Evolutionary conservation across 2,113 vertebrate species (phyloP).

Genomic region (Melospiza georgiana): DNA sequence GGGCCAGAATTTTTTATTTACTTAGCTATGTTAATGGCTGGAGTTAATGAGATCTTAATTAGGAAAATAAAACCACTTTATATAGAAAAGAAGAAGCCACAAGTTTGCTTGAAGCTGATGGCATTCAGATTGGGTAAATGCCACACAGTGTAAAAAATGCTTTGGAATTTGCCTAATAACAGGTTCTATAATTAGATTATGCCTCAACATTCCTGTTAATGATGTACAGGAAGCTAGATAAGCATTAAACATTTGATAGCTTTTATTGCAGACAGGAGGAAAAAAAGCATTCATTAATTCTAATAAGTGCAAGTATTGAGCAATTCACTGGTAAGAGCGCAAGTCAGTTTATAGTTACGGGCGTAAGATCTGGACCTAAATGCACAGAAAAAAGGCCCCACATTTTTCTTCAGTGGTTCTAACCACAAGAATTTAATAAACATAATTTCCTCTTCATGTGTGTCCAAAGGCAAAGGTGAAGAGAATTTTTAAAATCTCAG

Average conservation of each 20-base stretch:
- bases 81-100: not conserved
- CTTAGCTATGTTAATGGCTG: not conserved
- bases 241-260: not conserved
- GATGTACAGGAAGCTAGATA: conserved; percentile 9
- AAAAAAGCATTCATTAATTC: conserved; percentile 1
- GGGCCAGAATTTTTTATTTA: not conserved
- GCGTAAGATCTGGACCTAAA: not conserved
- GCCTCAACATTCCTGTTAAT: not conserved
- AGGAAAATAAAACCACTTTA: not conserved
- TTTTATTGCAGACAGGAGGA: not conserved
- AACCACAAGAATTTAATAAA: not conserved
- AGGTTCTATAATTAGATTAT: conserved; percentile 4
- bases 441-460: conserved; percentile 21
- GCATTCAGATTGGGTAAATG: not conserved
- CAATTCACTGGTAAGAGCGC: not conserved
- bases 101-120: not conserved
- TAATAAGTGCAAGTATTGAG: not conserved
- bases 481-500: conserved; percentile 5
- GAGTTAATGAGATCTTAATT: not conserved
- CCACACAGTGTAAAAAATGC: not conserved
- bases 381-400: not conserved
- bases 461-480: conserved; percentile 24
- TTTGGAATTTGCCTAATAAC: not conserved
- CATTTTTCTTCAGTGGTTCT: not conserved
- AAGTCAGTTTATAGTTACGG: not conserved